Evolutionary conservation across 2,888 invertebrate species (phyloP).

Genomic region (Didymodactylos carnosus): DNA sequence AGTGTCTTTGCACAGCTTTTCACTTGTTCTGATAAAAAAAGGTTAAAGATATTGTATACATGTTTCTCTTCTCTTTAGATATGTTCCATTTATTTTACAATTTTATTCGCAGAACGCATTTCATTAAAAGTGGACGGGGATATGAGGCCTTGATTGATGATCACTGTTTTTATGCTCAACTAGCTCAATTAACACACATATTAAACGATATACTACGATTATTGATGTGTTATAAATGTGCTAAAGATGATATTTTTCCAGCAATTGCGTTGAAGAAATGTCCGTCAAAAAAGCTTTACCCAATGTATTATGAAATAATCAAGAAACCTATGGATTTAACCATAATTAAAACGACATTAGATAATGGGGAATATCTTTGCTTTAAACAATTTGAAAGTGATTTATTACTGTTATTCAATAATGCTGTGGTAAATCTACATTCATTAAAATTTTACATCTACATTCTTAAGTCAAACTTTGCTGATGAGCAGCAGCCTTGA

Average conservation of each 20-base stretch:
- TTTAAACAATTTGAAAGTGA: conserved; percentile 70
- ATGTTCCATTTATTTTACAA: not conserved
- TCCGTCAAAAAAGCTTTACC: conserved; percentile 42
- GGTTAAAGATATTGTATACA: not conserved
- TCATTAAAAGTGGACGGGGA: not conserved
- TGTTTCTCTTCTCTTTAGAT: not conserved
- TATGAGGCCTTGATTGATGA: not conserved
- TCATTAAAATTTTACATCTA: not conserved
- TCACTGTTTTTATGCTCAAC: not conserved
- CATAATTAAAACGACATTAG: conserved; percentile 71
- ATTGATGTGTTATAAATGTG: not conserved
- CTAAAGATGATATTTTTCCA: not conserved
- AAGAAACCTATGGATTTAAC: conserved; percentile 82
- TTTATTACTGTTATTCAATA: conserved; percentile 66
- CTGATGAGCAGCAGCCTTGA: too few relatives aligned
- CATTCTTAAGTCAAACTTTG: too few relatives aligned
- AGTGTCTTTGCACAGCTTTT: too few relatives aligned
- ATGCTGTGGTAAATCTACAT: conserved; percentile 45
- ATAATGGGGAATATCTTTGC: conserved; percentile 54
- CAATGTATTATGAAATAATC: conserved; percentile 81
- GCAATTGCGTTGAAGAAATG: not conserved
- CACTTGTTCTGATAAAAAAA: too few relatives aligned
- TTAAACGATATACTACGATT: not conserved
- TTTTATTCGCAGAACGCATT: not conserved
- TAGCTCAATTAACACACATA: not conserved